phyloP scores from a whole-genome alignment of 2,888 invertebrate species.

The Neelides folsomi region DNA sequence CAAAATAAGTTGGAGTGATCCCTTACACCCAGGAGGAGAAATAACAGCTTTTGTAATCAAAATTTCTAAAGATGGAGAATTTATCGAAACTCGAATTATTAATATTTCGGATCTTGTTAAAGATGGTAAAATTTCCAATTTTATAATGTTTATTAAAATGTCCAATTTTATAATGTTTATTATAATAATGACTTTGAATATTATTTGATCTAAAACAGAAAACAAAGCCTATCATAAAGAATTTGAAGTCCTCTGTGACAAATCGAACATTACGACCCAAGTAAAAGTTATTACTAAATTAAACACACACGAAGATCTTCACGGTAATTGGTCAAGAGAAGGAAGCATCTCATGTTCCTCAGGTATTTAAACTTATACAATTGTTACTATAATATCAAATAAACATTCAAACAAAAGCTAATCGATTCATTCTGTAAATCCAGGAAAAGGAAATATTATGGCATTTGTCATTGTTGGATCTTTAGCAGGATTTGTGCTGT shows the following conservation, averaged over 20 bases:
- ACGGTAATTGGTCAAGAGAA: constrained; percentile 28
- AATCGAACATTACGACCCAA: constrained; percentile 27
- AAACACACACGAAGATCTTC: constrained; percentile 9
- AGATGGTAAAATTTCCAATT: no score
- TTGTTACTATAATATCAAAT: no score
- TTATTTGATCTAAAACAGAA: no score
- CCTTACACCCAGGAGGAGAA: constrained; percentile 40
- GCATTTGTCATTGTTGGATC: background rate
- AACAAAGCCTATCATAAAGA: constrained; percentile 4
- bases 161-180: no score
- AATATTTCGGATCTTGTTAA: no score
- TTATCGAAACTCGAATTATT: background rate
- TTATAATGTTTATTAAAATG: no score
- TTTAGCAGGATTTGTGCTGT: background rate
- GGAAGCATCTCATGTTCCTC: constrained; percentile 25
- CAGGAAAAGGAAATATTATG: background rate
- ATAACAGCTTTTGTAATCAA: constrained; percentile 48
- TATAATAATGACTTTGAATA: no score
- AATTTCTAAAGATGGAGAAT: constrained; percentile 35
- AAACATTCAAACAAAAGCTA: no score
- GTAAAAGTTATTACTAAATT: constrained; percentile 22
- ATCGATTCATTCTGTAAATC: no score
- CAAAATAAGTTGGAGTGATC: no score
- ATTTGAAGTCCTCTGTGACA: constrained; percentile 18
- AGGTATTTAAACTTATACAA: no score